A percentile compares a stretch with the other conserved stretches of the same genome.
Conservation (phyloP, 2,797 vertebrate genomes). For the Sciurus vulgaris region DNA sequence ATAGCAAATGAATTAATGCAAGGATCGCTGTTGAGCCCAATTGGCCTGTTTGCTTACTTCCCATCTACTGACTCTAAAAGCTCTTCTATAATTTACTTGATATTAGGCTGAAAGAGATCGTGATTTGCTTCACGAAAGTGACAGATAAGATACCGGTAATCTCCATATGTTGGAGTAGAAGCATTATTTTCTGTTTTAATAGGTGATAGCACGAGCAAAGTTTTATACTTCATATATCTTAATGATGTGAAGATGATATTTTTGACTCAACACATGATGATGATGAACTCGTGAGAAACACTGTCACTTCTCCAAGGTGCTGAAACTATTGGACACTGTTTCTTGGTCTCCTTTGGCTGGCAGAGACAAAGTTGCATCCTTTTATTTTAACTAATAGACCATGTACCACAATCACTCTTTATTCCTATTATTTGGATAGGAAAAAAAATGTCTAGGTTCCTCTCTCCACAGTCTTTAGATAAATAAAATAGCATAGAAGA, state of each 20-base stretch:
- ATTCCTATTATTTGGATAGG: background rate
- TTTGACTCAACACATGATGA: background rate
- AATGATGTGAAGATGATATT: background rate
- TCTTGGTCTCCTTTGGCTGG: background rate
- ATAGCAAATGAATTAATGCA: slow-evolving; percentile 23
- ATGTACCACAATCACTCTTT: background rate
- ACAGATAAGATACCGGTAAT: background rate
- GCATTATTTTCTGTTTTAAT: background rate
- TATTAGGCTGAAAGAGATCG: background rate
- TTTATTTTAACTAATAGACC: background rate
- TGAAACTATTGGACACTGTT: background rate
- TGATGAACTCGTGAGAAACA: background rate
- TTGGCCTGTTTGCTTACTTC: background rate
- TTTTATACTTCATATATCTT: background rate
- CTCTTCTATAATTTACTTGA: background rate
- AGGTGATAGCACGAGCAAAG: background rate
- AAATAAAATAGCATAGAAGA: background rate
- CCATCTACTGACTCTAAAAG: background rate
- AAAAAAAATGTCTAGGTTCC: background rate
- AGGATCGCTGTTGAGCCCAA: background rate
- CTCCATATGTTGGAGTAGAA: background rate
- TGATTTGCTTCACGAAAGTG: slow-evolving; percentile 16
- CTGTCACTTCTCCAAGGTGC: background rate
- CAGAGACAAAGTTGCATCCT: background rate
- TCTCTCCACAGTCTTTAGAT: background rate